phyloP scores from a whole-genome alignment of 2,888 invertebrate genomes.

The Drosophila greeni region DNA sequence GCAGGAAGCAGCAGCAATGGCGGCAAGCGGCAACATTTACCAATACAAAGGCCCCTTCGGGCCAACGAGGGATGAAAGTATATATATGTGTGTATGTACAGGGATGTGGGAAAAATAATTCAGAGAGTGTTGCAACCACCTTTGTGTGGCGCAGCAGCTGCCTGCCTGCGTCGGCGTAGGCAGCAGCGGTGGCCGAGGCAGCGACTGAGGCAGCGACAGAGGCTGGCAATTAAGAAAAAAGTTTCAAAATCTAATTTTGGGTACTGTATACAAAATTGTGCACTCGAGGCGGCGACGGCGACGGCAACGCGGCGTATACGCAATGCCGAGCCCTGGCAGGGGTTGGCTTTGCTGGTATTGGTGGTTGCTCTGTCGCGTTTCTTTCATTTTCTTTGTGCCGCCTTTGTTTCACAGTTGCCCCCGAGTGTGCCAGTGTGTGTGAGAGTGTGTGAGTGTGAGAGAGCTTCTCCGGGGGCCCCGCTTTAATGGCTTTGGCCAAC shows the following conservation, averaged over 20 bases:
- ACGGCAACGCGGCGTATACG: slow-evolving; percentile 46
- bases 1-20: slow-evolving; percentile 50
- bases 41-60: slow-evolving; percentile 65
- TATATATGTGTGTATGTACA: slow-evolving; percentile 8
- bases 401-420: slow-evolving; percentile 70
- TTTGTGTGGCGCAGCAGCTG: slow-evolving; percentile 50
- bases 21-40: slow-evolving; percentile 73
- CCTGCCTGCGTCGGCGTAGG: slow-evolving; percentile 55
- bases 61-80: slow-evolving; percentile 66
- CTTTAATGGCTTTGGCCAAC: slow-evolving; percentile 71
- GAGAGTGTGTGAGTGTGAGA: slow-evolving; percentile 36
- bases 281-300: slow-evolving; percentile 53
- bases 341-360: slow-evolving; percentile 48
- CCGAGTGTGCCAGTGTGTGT: slow-evolving; percentile 19
- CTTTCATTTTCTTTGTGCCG: slow-evolving; percentile 74
- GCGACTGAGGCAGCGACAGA: slow-evolving; percentile 6
- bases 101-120: slow-evolving; percentile 22
- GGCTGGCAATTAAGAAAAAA: slow-evolving; percentile 75
- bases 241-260: slow-evolving; percentile 76
- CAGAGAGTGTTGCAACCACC: slow-evolving; percentile 70
- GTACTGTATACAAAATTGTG: slow-evolving; percentile 77
- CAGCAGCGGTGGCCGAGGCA: slow-evolving; percentile 23
- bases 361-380: slow-evolving; percentile 68
- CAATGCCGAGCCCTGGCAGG: slow-evolving; percentile 16
- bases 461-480: slow-evolving; percentile 49